phyloP scores from a whole-genome alignment of 2,113 vertebrate species.

The Rana temporaria region DNA sequence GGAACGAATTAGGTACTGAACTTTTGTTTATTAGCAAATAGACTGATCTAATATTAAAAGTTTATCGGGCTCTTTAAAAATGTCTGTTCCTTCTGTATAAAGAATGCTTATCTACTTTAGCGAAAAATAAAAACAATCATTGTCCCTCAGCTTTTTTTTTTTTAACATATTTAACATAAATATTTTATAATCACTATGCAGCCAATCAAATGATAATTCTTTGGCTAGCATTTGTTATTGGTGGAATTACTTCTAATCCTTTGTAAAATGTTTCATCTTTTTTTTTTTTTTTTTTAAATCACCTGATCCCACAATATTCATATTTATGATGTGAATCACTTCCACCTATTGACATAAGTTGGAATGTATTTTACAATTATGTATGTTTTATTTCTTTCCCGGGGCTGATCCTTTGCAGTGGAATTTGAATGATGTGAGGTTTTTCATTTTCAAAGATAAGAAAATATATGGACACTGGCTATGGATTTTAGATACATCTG shows the following conservation, averaged over 20 bases:
- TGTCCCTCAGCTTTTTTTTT: not conserved
- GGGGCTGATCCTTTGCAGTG: constrained; percentile 18
- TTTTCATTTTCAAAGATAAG: constrained; percentile 58
- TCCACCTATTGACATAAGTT: constrained; percentile 39
- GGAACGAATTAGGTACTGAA: no score
- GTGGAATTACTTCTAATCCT: constrained; percentile 57
- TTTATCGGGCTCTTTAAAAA: no score
- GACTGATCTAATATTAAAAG: no score
- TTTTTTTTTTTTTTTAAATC: constrained; percentile 5
- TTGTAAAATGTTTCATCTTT: constrained; percentile 54
- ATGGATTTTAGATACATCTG: not conserved
- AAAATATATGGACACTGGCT: not conserved
- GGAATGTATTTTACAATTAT: constrained; percentile 8
- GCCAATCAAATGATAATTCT: not conserved
- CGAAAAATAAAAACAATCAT: constrained; percentile 28
- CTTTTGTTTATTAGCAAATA: no score
- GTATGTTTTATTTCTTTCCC: constrained; percentile 38
- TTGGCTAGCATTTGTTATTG: not conserved
- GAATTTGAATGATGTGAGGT: constrained; percentile 40
- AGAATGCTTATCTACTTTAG: constrained; percentile 19
- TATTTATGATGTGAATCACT: constrained; percentile 53
- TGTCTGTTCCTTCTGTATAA: not conserved
- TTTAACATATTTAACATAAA: constrained; percentile 33
- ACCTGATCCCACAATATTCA: constrained; percentile 44
- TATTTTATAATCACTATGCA: constrained; percentile 27